Evolutionary conservation across 2,113 vertebrate genomes (phyloP).

Genomic region (Enhydra lutris): DNA sequence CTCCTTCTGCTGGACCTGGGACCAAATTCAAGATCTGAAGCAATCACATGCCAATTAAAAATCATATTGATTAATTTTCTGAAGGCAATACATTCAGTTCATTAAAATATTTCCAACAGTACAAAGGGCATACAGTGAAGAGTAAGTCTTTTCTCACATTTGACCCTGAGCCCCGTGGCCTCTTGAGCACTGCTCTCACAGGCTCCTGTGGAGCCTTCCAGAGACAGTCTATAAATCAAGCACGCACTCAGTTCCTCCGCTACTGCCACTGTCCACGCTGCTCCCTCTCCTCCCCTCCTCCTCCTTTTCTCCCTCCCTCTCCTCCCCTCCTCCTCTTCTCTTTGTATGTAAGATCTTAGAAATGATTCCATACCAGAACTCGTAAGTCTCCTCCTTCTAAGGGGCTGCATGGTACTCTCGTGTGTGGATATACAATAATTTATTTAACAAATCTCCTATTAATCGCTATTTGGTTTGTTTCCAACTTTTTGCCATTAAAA

Average conservation of each 20-base stretch:
- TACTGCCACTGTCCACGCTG: rapidly evolving
- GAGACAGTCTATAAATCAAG: neutral
- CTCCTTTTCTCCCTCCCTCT: too few relatives aligned
- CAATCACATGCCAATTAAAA: neutral
- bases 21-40: neutral
- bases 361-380: neutral
- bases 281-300: too few relatives aligned
- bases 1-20: neutral
- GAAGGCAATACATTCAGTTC: slow-evolving; percentile 2
- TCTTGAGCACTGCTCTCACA: neutral
- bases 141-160: neutral
- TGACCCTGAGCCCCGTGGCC: neutral
- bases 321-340: neutral
- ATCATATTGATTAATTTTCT: neutral
- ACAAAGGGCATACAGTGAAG: neutral
- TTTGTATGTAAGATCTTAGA: neutral
- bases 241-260: neutral
- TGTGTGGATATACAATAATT: neutral
- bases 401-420: neutral
- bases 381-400: neutral
- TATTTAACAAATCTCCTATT: neutral
- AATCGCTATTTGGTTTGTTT: neutral
- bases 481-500: neutral
- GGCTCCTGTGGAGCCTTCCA: neutral
- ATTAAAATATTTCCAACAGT: neutral